Evolutionary conservation across 2,113 vertebrate species (phyloP), one percentile per base, ranked within the genome.

Genomic region (Murina feae): DNA sequence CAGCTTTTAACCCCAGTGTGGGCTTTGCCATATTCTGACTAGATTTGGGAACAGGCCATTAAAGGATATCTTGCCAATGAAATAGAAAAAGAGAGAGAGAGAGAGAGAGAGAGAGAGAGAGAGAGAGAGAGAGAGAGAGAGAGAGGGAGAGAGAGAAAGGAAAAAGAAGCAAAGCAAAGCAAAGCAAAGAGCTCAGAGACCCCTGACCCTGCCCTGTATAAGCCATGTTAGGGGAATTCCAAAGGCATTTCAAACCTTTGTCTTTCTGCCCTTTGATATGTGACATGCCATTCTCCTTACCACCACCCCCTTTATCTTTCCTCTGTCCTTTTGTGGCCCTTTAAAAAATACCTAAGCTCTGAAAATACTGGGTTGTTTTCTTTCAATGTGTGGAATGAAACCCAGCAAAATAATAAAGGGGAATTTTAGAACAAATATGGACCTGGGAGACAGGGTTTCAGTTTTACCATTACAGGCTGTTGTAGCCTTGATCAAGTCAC

Each of bases 131-230:
- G 16, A 21, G 14, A 17, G 12, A 53, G 10, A 30, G 47, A 42
- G 6, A 75, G 32, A 35, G 4, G n/a, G 47, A 23, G 1, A 30
- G 16, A 58, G 23, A 30, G n/a, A 83, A 20, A 51, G 18, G 16
- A 30, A 6, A 18, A 2, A 17, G 35, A 44, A 85, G 28, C n/a
- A n/a, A n/a, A n/a, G n/a, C n/a, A n/a, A n/a, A n/a, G n/a, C n/a
- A 5, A 35, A 78, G 13, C 30, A 2, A 17, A 68, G 44, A 82
- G 86, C 93, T 94, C 60, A 69, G 83, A 92, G 94, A 95, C 94
- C 83, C 79, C 3, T 97, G 96, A 96, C 96, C 97, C 95, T 91
- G 44, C 84, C 71, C 86, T 89, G 63, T 92, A 87, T 95, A 89
- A 96, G 74, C 95, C 74, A 86, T 68, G 89, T 80, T 86, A 95